phyloP scores from a whole-genome alignment of 2,113 vertebrate genomes.

The Hemicordylus capensis region DNA sequence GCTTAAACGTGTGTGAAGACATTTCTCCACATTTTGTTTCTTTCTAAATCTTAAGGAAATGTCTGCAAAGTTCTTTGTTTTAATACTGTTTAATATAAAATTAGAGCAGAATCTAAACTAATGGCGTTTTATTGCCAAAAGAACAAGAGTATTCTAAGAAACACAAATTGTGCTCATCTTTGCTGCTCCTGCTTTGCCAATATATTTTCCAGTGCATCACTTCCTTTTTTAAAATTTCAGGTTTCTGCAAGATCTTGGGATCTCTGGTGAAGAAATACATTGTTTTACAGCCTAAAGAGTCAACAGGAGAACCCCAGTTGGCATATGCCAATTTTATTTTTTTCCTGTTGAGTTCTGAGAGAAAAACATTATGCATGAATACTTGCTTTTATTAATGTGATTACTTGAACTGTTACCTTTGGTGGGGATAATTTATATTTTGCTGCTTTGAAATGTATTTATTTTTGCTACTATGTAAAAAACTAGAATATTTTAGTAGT shows the following conservation, averaged over 20 bases:
- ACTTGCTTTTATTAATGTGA: conserved; percentile 62
- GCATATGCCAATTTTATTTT: conserved; percentile 46
- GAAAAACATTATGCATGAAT: conserved; percentile 64
- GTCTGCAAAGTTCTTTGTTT: neutral
- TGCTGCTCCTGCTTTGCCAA: conserved; percentile 1
- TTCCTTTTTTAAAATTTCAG: conserved; percentile 71
- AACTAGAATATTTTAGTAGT: conserved; percentile 48
- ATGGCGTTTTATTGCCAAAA: too few species aligned
- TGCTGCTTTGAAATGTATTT: conserved; percentile 75
- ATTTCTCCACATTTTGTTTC: neutral
- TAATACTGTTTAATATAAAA: neutral
- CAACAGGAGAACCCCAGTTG: conserved; percentile 27
- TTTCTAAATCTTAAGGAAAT: neutral
- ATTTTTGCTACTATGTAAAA: conserved; percentile 71
- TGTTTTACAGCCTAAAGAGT: conserved; percentile 73
- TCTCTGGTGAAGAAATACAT: conserved; percentile 75
- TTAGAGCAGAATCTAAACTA: too few species aligned
- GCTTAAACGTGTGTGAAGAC: too few species aligned
- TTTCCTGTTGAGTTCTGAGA: conserved; percentile 51
- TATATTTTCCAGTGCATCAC: conserved; percentile 18
- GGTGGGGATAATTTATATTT: conserved; percentile 56
- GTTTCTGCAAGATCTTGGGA: conserved; percentile 74
- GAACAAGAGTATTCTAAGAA: too few species aligned
- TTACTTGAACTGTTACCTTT: conserved; percentile 57
- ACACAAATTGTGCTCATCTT: neutral